Percentiles rank a stretch among this genome's conserved stretches.
Conservation (phyloP, 2,797 vertebrate genomes). For the Otolemur crassicaudatus region DNA sequence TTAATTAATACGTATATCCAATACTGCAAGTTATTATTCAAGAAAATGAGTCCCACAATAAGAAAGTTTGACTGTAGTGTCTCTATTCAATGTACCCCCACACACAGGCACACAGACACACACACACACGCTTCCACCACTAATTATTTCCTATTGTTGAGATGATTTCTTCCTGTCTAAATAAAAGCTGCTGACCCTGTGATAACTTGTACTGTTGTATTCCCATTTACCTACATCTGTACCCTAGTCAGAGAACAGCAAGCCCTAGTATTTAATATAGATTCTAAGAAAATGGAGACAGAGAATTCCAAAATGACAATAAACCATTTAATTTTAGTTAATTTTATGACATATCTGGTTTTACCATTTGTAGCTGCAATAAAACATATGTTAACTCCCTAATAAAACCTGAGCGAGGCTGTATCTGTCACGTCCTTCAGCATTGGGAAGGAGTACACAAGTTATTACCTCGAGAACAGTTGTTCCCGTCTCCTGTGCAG, state of each 20-base stretch:
- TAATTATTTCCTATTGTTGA: conserved; percentile 12
- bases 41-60: conserved; percentile 51
- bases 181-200: conserved; percentile 52
- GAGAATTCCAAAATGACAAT: conserved; percentile 75
- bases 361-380: conserved; percentile 81
- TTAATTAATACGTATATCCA: conserved; percentile 47
- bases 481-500: conserved; percentile 82
- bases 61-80: neutral
- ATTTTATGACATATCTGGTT: conserved; percentile 80
- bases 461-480: conserved; percentile 85
- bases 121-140: neutral
- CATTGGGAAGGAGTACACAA: conserved; percentile 57
- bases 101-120: neutral
- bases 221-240: neutral
- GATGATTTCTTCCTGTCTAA: conserved; percentile 34
- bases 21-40: conserved; percentile 23
- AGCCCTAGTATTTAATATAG: conserved; percentile 65
- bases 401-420: conserved; percentile 76
- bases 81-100: neutral
- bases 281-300: conserved; percentile 67
- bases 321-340: conserved; percentile 80
- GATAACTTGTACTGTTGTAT: conserved; percentile 36
- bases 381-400: conserved; percentile 83
- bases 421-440: conserved; percentile 58
- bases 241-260: neutral